Percentiles rank a stretch among this genome's conserved stretches.
Evolutionary conservation across 37 sponge, comb jelly and placozoan species (phyloP).

Genomic region (Eunapius fragilis): DNA sequence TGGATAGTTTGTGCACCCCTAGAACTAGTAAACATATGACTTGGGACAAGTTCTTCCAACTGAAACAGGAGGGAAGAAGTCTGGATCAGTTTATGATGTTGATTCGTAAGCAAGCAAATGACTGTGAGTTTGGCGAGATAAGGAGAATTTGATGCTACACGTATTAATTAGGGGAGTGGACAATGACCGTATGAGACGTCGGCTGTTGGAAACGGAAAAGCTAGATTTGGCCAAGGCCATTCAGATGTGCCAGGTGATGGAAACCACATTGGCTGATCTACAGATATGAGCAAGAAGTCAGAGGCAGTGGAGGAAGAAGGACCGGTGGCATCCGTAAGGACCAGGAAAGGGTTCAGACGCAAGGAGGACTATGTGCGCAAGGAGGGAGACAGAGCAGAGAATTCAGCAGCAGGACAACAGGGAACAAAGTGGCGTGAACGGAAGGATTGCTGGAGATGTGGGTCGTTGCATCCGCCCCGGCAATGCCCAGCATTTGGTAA

Average conservation of each 20-base stretch:
- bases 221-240: constrained; percentile 6
- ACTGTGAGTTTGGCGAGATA: constrained; percentile 25
- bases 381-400: background rate
- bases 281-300: background rate
- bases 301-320: background rate
- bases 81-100: constrained; percentile 40
- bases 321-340: background rate
- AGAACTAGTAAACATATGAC: background rate
- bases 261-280: background rate
- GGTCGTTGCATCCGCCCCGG: background rate
- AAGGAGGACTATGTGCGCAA: background rate
- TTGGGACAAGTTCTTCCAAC: background rate
- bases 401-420: background rate
- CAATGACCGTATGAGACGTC: constrained; percentile 4
- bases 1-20: background rate
- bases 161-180: constrained; percentile 28
- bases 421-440: background rate
- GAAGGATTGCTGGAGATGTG: background rate
- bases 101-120: constrained; percentile 13
- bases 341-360: background rate
- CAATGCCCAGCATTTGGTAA: background rate
- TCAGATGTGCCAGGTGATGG: background rate
- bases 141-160: constrained; percentile 31
- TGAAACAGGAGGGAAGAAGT: constrained; percentile 14
- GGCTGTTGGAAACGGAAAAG: constrained; percentile 29